Percentiles rank a stretch among this genome's conserved stretches.
Evolutionary conservation across 2,113 vertebrate species (phyloP).

Genomic region (Thryonomys swinderianus): DNA sequence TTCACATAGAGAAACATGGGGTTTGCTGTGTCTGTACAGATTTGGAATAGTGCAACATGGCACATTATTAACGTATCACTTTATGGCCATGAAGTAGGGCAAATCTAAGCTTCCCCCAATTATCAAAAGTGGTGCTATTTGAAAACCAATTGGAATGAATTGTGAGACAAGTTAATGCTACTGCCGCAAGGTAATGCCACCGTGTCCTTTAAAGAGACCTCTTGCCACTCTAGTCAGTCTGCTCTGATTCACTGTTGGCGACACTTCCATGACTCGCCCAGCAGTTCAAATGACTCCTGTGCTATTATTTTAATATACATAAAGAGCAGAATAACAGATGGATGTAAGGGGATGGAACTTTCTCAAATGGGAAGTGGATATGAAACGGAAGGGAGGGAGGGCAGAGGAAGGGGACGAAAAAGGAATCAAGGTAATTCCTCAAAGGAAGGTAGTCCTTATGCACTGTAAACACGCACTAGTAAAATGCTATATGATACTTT

Average conservation of each 20-base stretch:
- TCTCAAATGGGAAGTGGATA: background rate
- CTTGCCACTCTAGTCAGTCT: background rate
- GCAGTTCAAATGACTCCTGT: background rate
- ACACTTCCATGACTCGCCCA: background rate
- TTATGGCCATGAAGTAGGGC: background rate
- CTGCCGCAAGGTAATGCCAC: background rate
- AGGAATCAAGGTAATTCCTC: background rate
- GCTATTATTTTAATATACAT: background rate
- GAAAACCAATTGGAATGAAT: background rate
- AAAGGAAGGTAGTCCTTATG: background rate
- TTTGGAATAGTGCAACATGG: background rate
- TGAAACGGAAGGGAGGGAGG: background rate
- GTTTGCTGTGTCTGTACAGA: background rate
- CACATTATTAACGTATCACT: background rate
- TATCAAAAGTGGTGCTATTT: background rate
- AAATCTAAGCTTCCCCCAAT: background rate
- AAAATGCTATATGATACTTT: background rate
- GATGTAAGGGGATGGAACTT: background rate
- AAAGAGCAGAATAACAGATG: background rate
- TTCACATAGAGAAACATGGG: background rate
- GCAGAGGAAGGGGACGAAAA: background rate
- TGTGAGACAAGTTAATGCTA: background rate
- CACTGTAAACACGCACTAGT: background rate
- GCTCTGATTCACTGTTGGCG: too few species aligned
- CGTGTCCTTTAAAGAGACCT: background rate